Base-by-base conservation (phyloP, 2,888 invertebrate species). In the Myopa testacea region DNA sequence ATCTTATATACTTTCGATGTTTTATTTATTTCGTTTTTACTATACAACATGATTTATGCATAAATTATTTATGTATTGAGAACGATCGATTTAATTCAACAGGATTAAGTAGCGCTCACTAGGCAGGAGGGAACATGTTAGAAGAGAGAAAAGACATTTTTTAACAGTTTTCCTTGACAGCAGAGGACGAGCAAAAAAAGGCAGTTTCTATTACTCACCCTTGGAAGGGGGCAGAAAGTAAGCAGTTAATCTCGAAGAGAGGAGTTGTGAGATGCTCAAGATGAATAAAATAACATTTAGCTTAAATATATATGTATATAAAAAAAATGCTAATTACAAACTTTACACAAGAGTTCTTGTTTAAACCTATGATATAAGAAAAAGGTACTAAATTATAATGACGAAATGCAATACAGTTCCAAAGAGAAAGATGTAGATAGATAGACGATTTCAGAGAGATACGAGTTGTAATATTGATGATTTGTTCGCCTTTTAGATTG, bases 291-390 rank as follows among this genome's bases (percentile, higher is more conserved):
- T 75, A 68, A 68, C 40, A 75, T 75, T 75, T 69, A 75, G 68
- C 75, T 75, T 75, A 75, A 75, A 26, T n/a, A 60, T 69, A 69
- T 26, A 58, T 69, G 68, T 26, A 60, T 26, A 60, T 52, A 75
- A 65, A 75, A 65, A 75, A 74, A 55, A 68, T 75, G 75, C 75
- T 75, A 75, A 69, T 75, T 75, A 75, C 45, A 75, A 58, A 75
- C 69, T 75, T 69, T 75, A 75, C 75, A 75, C 58, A 68, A 60
- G 40, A 19, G 16, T 63, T 63, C 58, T 68, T 26, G 62, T 50
- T 58, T 74, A 69, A 45, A 75, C 60, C 60, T 75, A 75, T 16
- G 63, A 75, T 69, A 68, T 26, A 68, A 69, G 12, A 69, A 75
- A 69, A 60, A 45, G n/a, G 38, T 38, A 34, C 62, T 37, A 37